Evolutionary conservation across 2,113 vertebrate species (phyloP), one percentile per base, ranked within the genome.

Genomic region (Melierax canorus): DNA sequence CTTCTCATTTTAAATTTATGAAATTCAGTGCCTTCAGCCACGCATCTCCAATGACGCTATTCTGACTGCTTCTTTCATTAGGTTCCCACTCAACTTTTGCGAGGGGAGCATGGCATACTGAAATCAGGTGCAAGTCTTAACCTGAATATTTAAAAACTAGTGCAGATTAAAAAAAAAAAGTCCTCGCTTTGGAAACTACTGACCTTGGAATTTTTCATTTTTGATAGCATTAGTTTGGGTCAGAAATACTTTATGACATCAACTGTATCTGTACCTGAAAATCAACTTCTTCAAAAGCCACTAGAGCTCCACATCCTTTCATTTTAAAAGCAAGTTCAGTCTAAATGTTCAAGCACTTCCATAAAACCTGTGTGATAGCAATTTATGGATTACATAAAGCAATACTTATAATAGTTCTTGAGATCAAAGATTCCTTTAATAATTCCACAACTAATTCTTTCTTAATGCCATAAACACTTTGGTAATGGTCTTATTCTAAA

Each of bases 361-460:
- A 63, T 26, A 90, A 90, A 79, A 48, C 43, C 21, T 27, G 27
- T 58, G 26, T 2, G 9, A 62, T 30, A 88, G 30, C 63, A 94
- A 46, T 66, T 67, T 73, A 67, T 64, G 48, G 53, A 85, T 91
- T 79, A 79, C 30, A 63, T 36, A 91, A 69, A 79, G 51, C 60
- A 62, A 72, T 63, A 86, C 80, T 59, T 73, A 38, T 14, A 71
- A 45, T 7, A 91, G 58, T 46, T n/a, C 60, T 88, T 80, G 45
- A 90, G 50, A 88, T 91, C 90, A 94, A 83, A 79, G 82, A 92
- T 60, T 55, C 32, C 68, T 93, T 48, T 90, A 90, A 88, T 88
- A 94, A 90, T 84, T 66, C 53, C 63, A 89, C 26, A 82, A 87
- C 38, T 58, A 78, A 78, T 72, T 94, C 48, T 66, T 77, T 76